Evolutionary conservation across 2,888 invertebrate genomes (phyloP), one percentile per base, ranked within the genome.

Genomic region (Anaspis maculata): DNA sequence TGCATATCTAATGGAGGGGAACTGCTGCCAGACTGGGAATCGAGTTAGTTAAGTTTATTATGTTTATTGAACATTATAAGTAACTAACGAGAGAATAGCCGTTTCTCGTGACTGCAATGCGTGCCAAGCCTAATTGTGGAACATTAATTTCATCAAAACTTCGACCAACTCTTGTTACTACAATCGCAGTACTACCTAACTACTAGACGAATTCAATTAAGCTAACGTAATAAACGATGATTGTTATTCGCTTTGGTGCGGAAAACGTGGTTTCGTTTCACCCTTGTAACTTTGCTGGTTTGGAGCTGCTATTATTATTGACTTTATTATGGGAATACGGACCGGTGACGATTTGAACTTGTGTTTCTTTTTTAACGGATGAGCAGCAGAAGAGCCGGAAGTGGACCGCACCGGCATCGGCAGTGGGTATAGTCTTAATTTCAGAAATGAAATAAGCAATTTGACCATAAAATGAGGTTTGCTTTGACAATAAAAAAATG

Each of bases 101-200:
- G 33, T 36, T 37, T 45, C 30, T 45, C 45, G 45, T 45, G 45
- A 45, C 45, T 45, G 32, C 36, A 45, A 41, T 45, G 45, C 45
- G 42, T 45, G 45, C 38, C 38, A 35, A 25, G 21, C 28, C 42
- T 45, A 45, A 45, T 45, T 45, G 45, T 45, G 38, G n/a, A 38
- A 38, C 42, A 42, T 45, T 45, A 45, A 42, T 45, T 45, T 42
- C 39, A 42, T 45, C 45, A 40, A 39, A 37, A 33, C 30, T 37
- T 23, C 29, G 32, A 25, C 33, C 15, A 33, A 37, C 37, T 37
- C 37, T 37, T 37, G 37, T 37, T 37, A 33, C 29, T 25, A 33
- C 32, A 32, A 27, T 25, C 9, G 9, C 19, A 5, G 5, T 19
- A 6, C 5, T 19, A 5, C 19, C 19, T 9, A 9, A 6, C 9